phyloP scores from a whole-genome alignment of 2,113 vertebrate genomes.

The Melanotaenia duboulayi region DNA sequence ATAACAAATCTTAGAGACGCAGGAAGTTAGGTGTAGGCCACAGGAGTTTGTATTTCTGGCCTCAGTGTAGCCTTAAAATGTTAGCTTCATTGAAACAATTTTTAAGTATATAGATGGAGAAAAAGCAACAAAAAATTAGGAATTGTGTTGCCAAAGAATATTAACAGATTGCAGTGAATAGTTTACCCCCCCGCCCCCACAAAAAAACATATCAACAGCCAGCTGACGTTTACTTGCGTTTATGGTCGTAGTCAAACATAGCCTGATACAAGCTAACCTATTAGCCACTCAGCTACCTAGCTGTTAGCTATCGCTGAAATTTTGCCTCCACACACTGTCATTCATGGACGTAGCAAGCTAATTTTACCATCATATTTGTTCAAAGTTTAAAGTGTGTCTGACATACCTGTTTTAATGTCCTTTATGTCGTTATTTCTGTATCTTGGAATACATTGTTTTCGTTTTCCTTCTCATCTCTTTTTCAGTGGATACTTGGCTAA shows the following conservation, averaged over 20 bases:
- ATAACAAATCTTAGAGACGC: constrained; percentile 4
- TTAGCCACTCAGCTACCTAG: constrained; percentile 58
- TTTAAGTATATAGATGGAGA: not conserved
- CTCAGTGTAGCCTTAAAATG: constrained; percentile 42
- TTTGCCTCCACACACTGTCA: constrained; percentile 35
- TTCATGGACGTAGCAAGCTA: constrained; percentile 22
- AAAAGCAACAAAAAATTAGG: not conserved
- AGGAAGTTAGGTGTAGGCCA: constrained; percentile 72
- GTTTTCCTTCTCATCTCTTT: constrained; percentile 68
- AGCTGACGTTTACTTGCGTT: constrained; percentile 12
- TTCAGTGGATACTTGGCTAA: constrained; percentile 74
- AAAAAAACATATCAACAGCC: not conserved
- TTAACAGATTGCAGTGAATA: not conserved
- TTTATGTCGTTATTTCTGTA: constrained; percentile 1
- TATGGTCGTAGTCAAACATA: constrained; percentile 2
- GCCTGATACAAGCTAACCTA: constrained; percentile 37
- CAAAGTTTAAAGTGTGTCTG: not conserved
- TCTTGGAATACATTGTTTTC: constrained; percentile 30
- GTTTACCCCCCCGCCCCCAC: too few relatives aligned
- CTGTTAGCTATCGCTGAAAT: constrained; percentile 62
- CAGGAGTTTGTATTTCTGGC: constrained; percentile 62
- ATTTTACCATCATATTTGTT: not conserved
- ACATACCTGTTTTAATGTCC: constrained; percentile 41
- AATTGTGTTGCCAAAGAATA: not conserved
- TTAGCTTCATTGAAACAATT: constrained; percentile 44